phyloP scores from a whole-genome alignment of 2,888 invertebrate genomes.

The Camptogramma bilineatum region DNA sequence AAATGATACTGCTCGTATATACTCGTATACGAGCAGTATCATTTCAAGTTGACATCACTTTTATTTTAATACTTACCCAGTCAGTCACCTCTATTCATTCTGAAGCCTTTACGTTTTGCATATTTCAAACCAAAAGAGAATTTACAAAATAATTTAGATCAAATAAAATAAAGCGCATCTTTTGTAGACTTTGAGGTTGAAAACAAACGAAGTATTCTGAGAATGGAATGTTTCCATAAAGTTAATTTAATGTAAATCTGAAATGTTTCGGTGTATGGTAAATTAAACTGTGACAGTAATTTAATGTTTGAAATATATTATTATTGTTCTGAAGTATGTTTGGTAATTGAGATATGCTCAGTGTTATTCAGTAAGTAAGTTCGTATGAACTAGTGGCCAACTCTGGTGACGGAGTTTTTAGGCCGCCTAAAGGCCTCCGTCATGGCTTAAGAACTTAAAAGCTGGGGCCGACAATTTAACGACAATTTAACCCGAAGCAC shows the following conservation, averaged over 20 bases:
- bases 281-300: too few species aligned
- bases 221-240: constrained; percentile 5
- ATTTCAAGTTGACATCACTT: background rate
- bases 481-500: too few species aligned
- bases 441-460: too few species aligned
- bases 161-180: background rate
- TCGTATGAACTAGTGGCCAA: too few species aligned
- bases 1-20: background rate
- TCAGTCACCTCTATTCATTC: background rate
- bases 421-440: too few species aligned
- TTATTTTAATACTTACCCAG: background rate
- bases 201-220: constrained; percentile 1
- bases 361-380: too few species aligned
- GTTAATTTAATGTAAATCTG: constrained; percentile 1
- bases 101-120: background rate
- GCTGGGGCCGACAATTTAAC: too few species aligned
- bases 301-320: too few species aligned
- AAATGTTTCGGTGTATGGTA: too few species aligned
- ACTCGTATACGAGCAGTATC: background rate
- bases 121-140: background rate
- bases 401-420: too few species aligned
- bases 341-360: too few species aligned
- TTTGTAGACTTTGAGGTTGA: constrained; percentile 8
- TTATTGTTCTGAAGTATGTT: too few species aligned
- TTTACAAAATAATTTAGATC: background rate